Evolutionary conservation across 92 coral and sea anemone genomes (phyloP).

Genomic region (Palythoa heliodiscus): DNA sequence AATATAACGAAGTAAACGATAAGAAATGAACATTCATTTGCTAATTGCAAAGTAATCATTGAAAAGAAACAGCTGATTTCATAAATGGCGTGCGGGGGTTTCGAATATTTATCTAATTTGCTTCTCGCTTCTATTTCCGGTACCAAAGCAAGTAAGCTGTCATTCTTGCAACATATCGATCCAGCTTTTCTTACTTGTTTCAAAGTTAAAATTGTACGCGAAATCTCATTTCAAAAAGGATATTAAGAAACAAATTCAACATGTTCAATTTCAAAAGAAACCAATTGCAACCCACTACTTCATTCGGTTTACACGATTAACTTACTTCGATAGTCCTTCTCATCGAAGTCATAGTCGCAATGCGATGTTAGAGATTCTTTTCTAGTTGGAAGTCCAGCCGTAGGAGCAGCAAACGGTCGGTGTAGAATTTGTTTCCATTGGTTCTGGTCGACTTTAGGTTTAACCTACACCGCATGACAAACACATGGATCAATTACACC

Average conservation of each 20-base stretch:
- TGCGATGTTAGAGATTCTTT: constrained; percentile 26
- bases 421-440: constrained; percentile 31
- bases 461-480: constrained; percentile 17
- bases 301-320: neutral
- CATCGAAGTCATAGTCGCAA: constrained; percentile 40
- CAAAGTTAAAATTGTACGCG: neutral
- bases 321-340: constrained; percentile 49
- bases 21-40: constrained; percentile 9
- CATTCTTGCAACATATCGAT: neutral
- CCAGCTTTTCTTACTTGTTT: neutral
- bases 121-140: constrained; percentile 12
- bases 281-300: neutral
- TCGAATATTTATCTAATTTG: neutral
- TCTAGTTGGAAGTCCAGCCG: constrained; percentile 20
- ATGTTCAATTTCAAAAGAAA: neutral
- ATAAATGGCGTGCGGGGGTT: neutral
- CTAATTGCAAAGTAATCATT: constrained; percentile 23
- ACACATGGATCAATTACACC: constrained; percentile 20
- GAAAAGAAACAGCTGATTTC: constrained; percentile 14
- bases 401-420: constrained; percentile 40
- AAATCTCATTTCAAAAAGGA: neutral
- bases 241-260: neutral
- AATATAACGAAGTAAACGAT: neutral
- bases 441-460: constrained; percentile 30
- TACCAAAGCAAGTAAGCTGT: neutral